phyloP scores from a whole-genome alignment of 2,888 invertebrate genomes.

The Polymixis flavicincta region DNA sequence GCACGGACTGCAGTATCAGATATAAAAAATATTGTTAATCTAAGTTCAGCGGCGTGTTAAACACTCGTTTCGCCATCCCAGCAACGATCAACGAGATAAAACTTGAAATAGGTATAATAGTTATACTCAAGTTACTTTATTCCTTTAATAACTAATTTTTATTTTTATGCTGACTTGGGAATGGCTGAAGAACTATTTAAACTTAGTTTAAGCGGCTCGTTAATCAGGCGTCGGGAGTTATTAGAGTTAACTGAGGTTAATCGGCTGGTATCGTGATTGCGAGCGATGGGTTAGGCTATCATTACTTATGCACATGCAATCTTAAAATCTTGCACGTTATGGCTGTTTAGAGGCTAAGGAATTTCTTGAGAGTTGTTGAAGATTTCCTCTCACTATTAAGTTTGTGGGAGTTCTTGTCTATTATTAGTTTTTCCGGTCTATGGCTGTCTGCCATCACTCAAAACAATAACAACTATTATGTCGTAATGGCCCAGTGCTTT shows the following conservation, averaged over 20 bases:
- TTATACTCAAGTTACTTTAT: constrained; percentile 56
- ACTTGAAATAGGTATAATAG: constrained; percentile 39
- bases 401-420: not conserved
- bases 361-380: not conserved
- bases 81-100: constrained; percentile 51
- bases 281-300: constrained; percentile 27
- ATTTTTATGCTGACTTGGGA: constrained; percentile 57
- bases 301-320: constrained; percentile 60
- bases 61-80: constrained; percentile 43
- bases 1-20: constrained; percentile 23
- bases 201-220: constrained; percentile 44
- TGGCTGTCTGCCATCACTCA: not conserved
- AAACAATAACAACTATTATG: constrained; percentile 9
- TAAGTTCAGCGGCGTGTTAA: constrained; percentile 49
- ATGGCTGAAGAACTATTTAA: constrained; percentile 49
- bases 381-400: constrained; percentile 14
- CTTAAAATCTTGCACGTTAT: constrained; percentile 44
- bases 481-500: not conserved
- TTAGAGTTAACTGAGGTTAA: constrained; percentile 51
- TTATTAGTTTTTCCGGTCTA: constrained; percentile 17
- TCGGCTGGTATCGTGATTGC: constrained; percentile 54
- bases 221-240: constrained; percentile 49
- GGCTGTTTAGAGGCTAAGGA: constrained; percentile 1
- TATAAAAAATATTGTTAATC: constrained; percentile 50
- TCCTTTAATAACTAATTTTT: constrained; percentile 58